Evolutionary conservation across 1,140 invertebrate genomes (phyloP), one percentile per base, ranked within the genome.

Genomic region (Prorops nasuta): DNA sequence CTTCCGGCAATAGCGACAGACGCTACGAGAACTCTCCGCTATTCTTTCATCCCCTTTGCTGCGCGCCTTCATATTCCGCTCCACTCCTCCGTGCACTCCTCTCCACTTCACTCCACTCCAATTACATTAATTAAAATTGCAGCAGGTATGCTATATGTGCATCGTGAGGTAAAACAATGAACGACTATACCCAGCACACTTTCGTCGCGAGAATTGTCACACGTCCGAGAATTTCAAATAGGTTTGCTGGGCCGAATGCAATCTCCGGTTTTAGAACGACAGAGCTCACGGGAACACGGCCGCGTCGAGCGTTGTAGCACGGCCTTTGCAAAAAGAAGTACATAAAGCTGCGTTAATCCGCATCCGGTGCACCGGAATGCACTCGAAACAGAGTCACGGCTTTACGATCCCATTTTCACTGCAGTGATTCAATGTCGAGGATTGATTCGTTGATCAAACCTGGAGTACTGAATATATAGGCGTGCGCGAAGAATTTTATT

Each of bases 61-160:
- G 10, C 18, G n/a, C 39, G 21, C 21, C 12, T 14, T 35, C n/a
- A 18, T 38, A 52, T 60, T 50, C 40, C 48, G 39, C 44, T 20
- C 21, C 40, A 17, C 35, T 32, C 31, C 32, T 46, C 51, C 28
- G 37, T 40, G 38, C 47, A n/a, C n/a, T n/a, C n/a, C n/a, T n/a
- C n/a, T n/a, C n/a, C n/a, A n/a, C n/a, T n/a, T n/a, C n/a, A n/a
- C n/a, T n/a, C n/a, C 46, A 56, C 58, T 64, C 56, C 58, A 64
- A 64, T 64, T 64, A 63, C 58, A 61, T 64, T 64, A 64, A 64
- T 64, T 64, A 63, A 57, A 53, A 47, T 52, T 52, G 44, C 47
- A 37, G 34, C 54, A 43, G 48, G 45, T 54, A 45, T 24, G 19
- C n/a, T n/a, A n/a, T n/a, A 24, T 31, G 20, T 43, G 44, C 53